A percentile compares a stretch with the other conserved stretches of the same genome.
phyloP scores from a whole-genome alignment of 2,113 vertebrate genomes.

The Corapipo altera region DNA sequence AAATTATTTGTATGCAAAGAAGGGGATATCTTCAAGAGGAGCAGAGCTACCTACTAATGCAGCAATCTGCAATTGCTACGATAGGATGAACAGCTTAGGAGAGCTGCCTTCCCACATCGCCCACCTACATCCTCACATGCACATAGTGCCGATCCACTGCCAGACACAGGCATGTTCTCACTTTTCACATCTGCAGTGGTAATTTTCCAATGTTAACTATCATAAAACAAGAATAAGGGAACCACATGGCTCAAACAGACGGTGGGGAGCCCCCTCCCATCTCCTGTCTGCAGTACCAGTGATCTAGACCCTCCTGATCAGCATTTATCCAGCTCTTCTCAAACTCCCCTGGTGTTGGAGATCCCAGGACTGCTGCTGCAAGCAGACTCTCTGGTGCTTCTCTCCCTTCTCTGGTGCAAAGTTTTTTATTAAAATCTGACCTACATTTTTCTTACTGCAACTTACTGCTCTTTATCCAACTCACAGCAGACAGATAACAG shows the following conservation, averaged over 20 bases:
- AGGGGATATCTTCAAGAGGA: background rate
- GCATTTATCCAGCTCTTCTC: background rate
- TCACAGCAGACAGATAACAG: background rate
- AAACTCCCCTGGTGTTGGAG: background rate
- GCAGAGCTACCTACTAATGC: background rate
- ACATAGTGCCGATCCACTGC: fast-evolving
- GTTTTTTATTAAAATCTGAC: background rate
- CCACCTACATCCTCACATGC: fast-evolving
- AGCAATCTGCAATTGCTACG: background rate
- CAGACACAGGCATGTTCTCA: background rate
- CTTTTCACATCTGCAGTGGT: background rate
- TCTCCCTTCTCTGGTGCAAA: background rate
- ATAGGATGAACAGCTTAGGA: background rate
- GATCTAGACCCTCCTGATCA: background rate
- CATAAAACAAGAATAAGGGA: background rate
- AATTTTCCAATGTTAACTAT: background rate
- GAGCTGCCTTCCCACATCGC: fast-evolving
- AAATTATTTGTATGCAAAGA: background rate
- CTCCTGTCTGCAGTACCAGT: background rate
- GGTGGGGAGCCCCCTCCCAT: fast-evolving
- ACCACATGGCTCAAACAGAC: background rate
- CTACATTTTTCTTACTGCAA: background rate
- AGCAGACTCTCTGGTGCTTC: background rate
- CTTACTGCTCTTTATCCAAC: background rate
- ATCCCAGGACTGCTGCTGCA: background rate